Evolutionary conservation across 2,113 vertebrate genomes (phyloP).

Genomic region (Phaethornis superciliosus): DNA sequence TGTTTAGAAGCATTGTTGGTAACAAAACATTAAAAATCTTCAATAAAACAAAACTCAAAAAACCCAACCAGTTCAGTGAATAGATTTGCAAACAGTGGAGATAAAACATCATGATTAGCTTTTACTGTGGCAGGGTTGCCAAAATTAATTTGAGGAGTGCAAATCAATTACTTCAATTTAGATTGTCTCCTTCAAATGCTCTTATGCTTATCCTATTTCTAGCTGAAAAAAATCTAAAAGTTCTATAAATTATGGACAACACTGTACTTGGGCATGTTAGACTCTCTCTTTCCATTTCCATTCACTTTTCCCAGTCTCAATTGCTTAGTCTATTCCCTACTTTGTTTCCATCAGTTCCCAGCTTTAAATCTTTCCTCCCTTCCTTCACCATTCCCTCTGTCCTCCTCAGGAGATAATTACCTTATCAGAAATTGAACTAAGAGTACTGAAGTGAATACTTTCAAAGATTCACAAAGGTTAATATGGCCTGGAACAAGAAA

Average conservation of each 20-base stretch:
- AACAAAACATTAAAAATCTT: not conserved
- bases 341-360: not conserved
- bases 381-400: not conserved
- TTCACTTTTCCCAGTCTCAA: not conserved
- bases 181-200: not conserved
- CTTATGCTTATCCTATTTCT: not conserved
- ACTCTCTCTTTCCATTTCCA: not conserved
- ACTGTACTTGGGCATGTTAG: not conserved
- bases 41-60: not conserved
- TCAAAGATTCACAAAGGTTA: not conserved
- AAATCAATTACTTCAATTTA: not conserved
- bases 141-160: not conserved
- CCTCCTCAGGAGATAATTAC: not conserved
- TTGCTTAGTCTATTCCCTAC: not conserved
- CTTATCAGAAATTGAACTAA: not conserved
- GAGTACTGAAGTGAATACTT: not conserved
- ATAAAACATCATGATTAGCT: not conserved
- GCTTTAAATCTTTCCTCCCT: not conserved
- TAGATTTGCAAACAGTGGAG: not conserved
- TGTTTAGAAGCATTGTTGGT: not conserved
- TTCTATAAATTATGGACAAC: not conserved
- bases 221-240: not conserved
- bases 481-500: not conserved
- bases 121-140: not conserved
- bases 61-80: not conserved